Conservation (phyloP, 2,797 vertebrate species). For the Hypotaenidia okinawae region DNA sequence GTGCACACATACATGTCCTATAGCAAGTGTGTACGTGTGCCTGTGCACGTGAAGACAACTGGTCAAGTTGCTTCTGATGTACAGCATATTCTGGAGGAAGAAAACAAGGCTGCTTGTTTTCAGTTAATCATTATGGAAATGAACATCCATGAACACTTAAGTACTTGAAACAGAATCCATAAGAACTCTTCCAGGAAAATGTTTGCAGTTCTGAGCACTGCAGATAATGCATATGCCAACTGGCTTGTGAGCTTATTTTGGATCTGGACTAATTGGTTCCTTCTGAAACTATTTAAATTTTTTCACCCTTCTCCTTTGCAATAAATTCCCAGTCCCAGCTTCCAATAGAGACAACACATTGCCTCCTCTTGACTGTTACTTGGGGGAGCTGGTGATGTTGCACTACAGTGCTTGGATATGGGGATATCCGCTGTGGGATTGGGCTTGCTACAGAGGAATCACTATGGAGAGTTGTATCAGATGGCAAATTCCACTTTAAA, state of each 20-base stretch:
- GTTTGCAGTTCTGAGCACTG: background rate
- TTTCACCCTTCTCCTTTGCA: background rate
- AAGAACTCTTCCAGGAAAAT: constrained; percentile 32
- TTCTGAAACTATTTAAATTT: background rate
- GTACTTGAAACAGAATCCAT: background rate
- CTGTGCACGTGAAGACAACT: background rate
- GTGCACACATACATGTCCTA: rapidly evolving
- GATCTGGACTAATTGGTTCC: constrained; percentile 4
- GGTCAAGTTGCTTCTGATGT: background rate
- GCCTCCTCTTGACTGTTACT: background rate
- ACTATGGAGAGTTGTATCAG: background rate
- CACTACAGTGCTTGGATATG: background rate
- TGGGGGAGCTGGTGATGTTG: background rate
- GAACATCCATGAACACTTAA: background rate
- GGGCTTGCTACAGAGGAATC: background rate
- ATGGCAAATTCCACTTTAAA: background rate
- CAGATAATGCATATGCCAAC: background rate
- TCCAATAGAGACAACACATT: background rate
- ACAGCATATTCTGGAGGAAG: background rate
- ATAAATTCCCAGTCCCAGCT: background rate
- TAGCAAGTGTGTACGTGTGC: background rate
- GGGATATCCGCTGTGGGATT: background rate
- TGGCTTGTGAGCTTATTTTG: background rate
- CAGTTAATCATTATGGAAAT: background rate
- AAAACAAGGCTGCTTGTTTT: background rate